Conservation (phyloP, 1,140 invertebrate species). For the Xylocopa sonorina region DNA sequence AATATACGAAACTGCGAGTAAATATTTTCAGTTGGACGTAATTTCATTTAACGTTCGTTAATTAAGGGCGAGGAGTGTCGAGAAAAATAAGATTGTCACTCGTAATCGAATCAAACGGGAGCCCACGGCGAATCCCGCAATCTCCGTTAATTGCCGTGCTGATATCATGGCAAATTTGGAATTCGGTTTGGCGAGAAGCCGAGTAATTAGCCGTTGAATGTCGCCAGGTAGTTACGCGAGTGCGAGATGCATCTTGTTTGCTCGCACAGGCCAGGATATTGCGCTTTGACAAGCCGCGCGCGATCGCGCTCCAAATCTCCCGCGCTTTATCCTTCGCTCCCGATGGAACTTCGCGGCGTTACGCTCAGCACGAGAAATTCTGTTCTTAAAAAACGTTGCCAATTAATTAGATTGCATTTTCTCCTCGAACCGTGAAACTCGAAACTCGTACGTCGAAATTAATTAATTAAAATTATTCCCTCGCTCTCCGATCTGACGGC, state of each 20-base stretch:
- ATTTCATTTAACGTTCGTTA: background rate
- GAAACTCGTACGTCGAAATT: background rate
- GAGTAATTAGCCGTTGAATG: slow-evolving; percentile 55
- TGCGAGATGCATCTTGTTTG: slow-evolving; percentile 43
- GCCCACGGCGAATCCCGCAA: background rate
- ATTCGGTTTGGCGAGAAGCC: slow-evolving; percentile 47
- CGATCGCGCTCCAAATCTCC: background rate
- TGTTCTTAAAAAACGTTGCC: too few species aligned
- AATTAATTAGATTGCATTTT: background rate
- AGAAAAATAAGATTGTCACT: background rate
- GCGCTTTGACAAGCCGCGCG: slow-evolving; percentile 39
- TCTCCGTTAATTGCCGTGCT: slow-evolving; percentile 33
- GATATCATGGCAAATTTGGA: slow-evolving; percentile 42
- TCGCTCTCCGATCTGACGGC: too few species aligned
- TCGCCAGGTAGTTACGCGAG: slow-evolving; percentile 44
- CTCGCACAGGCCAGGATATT: slow-evolving; percentile 2
- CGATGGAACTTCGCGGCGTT: background rate
- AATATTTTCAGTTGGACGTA: too few species aligned
- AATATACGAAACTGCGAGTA: background rate
- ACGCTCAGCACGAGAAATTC: background rate
- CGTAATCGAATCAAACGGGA: slow-evolving; percentile 15
- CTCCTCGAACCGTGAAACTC: background rate
- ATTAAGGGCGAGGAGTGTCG: background rate
- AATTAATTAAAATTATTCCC: background rate
- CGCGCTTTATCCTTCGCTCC: background rate